These are phyloP conservation scores for Colletes collaris DNA, from an alignment of 2,888 invertebrate species.

Conservation along the genomic window DNA sequence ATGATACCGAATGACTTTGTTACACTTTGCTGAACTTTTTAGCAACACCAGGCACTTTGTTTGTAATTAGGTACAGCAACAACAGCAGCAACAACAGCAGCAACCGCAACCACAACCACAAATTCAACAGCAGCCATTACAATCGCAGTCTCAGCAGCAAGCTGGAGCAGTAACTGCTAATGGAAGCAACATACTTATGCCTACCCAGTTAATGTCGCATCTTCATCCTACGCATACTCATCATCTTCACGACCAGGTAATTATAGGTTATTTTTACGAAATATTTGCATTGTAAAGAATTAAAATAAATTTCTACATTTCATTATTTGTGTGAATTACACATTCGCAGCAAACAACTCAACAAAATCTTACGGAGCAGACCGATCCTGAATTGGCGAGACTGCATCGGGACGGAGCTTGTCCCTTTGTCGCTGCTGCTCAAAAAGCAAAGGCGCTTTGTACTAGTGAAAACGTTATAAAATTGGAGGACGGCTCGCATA, in stretches of 20 bases:
- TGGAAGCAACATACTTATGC: slow-evolving; percentile 81
- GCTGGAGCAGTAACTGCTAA: slow-evolving; percentile 71
- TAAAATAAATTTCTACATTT: background rate
- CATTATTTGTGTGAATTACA: slow-evolving; percentile 8
- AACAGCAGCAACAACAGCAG: slow-evolving; percentile 62
- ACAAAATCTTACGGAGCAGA: slow-evolving; percentile 70
- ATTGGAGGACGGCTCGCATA: slow-evolving; percentile 80
- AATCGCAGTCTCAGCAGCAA: slow-evolving; percentile 73
- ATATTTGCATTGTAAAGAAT: background rate
- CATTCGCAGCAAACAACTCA: slow-evolving; percentile 67
- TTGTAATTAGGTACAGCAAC: slow-evolving; percentile 70
- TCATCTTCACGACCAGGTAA: slow-evolving; percentile 77
- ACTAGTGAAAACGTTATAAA: slow-evolving; percentile 75
- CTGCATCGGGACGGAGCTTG: slow-evolving; percentile 76
- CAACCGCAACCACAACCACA: slow-evolving; percentile 55
- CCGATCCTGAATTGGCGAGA: slow-evolving; percentile 75
- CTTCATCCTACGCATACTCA: slow-evolving; percentile 83
- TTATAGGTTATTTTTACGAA: background rate
- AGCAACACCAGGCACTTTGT: background rate
- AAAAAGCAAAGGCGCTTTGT: slow-evolving; percentile 72
- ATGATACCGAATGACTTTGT: too few species aligned
- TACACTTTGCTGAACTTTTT: background rate
- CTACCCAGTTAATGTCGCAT: slow-evolving; percentile 86
- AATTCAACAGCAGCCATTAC: slow-evolving; percentile 50
- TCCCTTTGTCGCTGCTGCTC: slow-evolving; percentile 76